Evolutionary conservation across 2,888 invertebrate genomes (phyloP).

Genomic region (Acanthosoma haemorrhoidale): DNA sequence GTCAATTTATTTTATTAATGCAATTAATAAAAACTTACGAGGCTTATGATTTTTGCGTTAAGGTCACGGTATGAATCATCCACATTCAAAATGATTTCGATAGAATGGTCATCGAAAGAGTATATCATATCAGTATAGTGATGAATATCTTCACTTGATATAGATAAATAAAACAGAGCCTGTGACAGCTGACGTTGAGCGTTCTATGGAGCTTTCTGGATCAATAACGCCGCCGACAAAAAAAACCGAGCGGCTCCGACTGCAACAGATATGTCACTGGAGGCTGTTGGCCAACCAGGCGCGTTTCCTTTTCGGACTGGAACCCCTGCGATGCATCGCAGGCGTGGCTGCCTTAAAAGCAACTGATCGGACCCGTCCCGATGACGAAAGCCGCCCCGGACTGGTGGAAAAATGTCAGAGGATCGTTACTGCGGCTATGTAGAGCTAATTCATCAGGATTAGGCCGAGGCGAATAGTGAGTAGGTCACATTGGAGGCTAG

Average conservation of each 20-base stretch:
- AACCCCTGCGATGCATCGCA: background rate
- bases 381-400: background rate
- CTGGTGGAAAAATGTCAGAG: conserved; percentile 10
- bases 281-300: conserved; percentile 1
- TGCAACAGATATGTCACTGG: conserved; percentile 5
- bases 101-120: no score
- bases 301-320: conserved; percentile 3
- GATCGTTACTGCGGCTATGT: background rate
- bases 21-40: no score
- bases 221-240: conserved; percentile 7
- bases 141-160: no score
- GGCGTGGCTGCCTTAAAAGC: background rate
- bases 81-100: no score
- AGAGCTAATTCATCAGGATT: background rate
- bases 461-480: background rate
- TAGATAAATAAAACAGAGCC: background rate
- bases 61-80: no score
- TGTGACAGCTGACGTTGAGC: background rate
- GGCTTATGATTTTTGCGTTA: no score
- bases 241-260: background rate
- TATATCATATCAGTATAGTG: no score
- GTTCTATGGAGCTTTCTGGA: background rate
- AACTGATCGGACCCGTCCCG: background rate
- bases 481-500: background rate
- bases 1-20: no score